These are phyloP conservation scores for Amazona vittata DNA, from an alignment of 2,113 vertebrate species.

Conservation along the genomic window DNA sequence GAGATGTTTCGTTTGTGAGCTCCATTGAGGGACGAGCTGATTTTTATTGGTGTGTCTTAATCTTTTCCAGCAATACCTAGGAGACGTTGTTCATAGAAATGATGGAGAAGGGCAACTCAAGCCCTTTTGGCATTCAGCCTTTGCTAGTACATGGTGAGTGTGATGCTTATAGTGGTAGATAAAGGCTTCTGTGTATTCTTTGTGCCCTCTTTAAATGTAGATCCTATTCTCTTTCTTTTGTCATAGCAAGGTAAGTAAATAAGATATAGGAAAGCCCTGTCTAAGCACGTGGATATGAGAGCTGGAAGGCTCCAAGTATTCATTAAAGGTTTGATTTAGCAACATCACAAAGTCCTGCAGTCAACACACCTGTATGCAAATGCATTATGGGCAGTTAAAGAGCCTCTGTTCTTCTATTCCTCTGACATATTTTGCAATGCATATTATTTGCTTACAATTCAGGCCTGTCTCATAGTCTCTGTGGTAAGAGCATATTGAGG, in stretches of 20 bases:
- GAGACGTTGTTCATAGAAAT: not conserved
- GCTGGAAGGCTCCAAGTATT: not conserved
- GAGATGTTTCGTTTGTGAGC: not conserved
- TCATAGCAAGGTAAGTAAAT: not conserved
- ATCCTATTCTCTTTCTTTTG: not conserved
- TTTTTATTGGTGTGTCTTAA: not conserved
- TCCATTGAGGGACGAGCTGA: not conserved
- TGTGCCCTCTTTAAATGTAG: not conserved
- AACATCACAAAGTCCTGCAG: not conserved
- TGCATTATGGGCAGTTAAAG: conserved; percentile 11
- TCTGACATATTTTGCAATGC: conserved; percentile 30
- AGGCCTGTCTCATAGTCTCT: conserved; percentile 36
- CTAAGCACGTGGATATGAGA: not conserved
- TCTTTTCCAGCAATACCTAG: not conserved
- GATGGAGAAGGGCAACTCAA: not conserved
- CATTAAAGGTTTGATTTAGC: conserved; percentile 9
- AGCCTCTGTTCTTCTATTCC: not conserved
- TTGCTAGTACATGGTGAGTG: not conserved
- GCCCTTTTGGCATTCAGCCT: not conserved
- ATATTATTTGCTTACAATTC: conserved; percentile 57
- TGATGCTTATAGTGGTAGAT: not conserved
- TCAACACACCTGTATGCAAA: conserved; percentile 35
- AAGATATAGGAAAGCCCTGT: not conserved
- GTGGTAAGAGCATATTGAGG: conserved; percentile 46
- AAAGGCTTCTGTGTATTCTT: not conserved